Conservation (phyloP, 35 echinoderm and acorn worm species). For the Ophioderma brevispina region DNA sequence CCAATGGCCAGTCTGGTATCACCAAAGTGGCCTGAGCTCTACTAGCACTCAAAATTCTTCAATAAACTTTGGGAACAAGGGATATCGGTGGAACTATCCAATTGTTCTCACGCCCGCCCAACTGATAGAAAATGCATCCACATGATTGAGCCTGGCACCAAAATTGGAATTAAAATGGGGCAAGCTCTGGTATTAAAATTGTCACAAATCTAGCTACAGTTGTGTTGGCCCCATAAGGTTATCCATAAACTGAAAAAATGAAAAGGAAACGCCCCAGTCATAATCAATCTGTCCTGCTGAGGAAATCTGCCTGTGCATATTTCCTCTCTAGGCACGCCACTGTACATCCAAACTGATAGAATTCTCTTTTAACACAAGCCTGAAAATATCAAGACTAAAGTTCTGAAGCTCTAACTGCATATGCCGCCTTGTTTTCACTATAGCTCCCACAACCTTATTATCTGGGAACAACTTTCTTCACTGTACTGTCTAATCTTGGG, state of each 20-base stretch:
- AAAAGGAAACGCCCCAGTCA: constrained; percentile 24
- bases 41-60: constrained; percentile 3
- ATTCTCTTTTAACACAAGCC: constrained; percentile 26
- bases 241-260: constrained; percentile 10
- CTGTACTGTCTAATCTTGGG: background rate
- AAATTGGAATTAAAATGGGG: constrained; percentile 37
- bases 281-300: constrained; percentile 31
- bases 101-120: constrained; percentile 47
- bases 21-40: constrained; percentile 22
- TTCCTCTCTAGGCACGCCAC: constrained; percentile 42
- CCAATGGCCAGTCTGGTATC: constrained; percentile 29
- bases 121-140: constrained; percentile 37
- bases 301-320: constrained; percentile 29
- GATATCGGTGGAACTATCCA: constrained; percentile 52
- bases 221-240: constrained; percentile 41
- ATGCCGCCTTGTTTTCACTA: background rate
- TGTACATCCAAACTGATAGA: constrained; percentile 19
- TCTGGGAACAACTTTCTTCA: constrained; percentile 22
- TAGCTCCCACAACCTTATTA: constrained; percentile 17
- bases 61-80: background rate
- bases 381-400: constrained; percentile 27
- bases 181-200: constrained; percentile 22
- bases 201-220: constrained; percentile 53
- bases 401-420: constrained; percentile 37
- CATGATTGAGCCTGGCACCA: constrained; percentile 9